Conservation (phyloP, 1,140 invertebrate genomes). For the Penaeus vannamei region DNA sequence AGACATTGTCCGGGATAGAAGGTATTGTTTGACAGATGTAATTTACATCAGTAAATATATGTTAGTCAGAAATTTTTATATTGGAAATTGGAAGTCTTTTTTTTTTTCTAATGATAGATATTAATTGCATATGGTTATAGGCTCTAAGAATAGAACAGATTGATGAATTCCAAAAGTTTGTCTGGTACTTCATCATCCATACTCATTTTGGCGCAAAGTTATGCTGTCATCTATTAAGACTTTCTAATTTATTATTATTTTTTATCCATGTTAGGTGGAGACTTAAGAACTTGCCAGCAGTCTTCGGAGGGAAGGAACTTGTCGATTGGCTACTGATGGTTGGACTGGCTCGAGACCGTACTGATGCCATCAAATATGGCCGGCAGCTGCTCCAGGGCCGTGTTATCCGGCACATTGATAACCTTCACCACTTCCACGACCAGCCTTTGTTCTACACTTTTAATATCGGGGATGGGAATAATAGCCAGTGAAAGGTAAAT, state of each 20-base stretch:
- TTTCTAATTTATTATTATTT: not conserved
- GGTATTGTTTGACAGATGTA: constrained; percentile 71
- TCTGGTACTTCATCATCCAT: not conserved
- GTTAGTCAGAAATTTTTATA: not conserved
- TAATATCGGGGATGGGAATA: not conserved
- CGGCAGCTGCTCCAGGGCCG: constrained; percentile 85
- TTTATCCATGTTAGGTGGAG: constrained; percentile 75
- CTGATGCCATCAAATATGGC: constrained; percentile 87
- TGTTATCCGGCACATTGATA: constrained; percentile 86
- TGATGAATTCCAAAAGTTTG: too few relatives aligned
- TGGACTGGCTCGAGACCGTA: constrained; percentile 82
- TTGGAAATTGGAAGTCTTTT: too few relatives aligned
- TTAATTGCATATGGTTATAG: not conserved
- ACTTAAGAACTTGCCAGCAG: constrained; percentile 81
- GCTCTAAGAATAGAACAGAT: too few relatives aligned
- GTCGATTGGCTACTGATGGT: constrained; percentile 89
- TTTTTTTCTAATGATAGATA: not conserved
- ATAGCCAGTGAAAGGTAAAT: not conserved
- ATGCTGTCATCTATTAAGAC: not conserved
- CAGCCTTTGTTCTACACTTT: constrained; percentile 74
- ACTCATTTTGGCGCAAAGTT: too few relatives aligned
- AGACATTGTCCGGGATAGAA: constrained; percentile 83
- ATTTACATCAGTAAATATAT: not conserved
- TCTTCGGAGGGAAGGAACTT: constrained; percentile 87
- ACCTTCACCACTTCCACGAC: constrained; percentile 84